Base-by-base conservation (phyloP, 2,888 invertebrate species). In the Cloeon dipterum region DNA sequence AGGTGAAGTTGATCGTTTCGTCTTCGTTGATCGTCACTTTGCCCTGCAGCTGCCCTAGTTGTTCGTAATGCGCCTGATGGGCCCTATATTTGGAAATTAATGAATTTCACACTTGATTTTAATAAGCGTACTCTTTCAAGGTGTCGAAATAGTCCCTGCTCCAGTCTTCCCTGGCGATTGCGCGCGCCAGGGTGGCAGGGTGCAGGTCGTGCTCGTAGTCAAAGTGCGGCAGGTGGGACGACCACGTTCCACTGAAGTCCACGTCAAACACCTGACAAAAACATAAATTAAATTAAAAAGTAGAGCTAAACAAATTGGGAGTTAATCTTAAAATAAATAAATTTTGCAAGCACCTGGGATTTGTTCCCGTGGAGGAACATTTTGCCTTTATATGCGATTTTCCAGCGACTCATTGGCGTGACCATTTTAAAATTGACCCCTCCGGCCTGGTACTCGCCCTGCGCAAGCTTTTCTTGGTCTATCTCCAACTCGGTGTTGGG, bases 61-160 rank as follows among this genome's bases (percentile, higher is more conserved):
- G 82, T 48, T 85, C 83, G 52, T 85, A 82, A 49, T 83, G 83
- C 0, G 71, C 73, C 49, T 85, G 81, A 49, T 79, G 78, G 2
- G 70, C 67, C 19, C 75, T 75, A 54, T 11, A 16, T 19, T 10
- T 17, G 14, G 16, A 35, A 11, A 26, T 35, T 29, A 32, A 14
- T 20, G 18, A 36, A 26, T 17, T n/a, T 14, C 4, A 16, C 11
- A 32, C 19, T 16, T 19, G 26, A 25, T 13, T 19, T 29, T 38
- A 18, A 40, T 14, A 35, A 34, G 39, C 54, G 61, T 49, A 81
- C 73, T 57, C 63, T 57, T 70, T 68, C 23, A 71, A 62, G 19
- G 58, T 61, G 38, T 69, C 56, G 49, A 73, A 83, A 51, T 75
- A 75, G 36, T 66, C 53, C 37, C 64, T 58, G 37, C 67, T 67